These are phyloP conservation scores for Dryobota labecula DNA, from an alignment of 2,888 invertebrate genomes.

Conservation along the genomic window DNA sequence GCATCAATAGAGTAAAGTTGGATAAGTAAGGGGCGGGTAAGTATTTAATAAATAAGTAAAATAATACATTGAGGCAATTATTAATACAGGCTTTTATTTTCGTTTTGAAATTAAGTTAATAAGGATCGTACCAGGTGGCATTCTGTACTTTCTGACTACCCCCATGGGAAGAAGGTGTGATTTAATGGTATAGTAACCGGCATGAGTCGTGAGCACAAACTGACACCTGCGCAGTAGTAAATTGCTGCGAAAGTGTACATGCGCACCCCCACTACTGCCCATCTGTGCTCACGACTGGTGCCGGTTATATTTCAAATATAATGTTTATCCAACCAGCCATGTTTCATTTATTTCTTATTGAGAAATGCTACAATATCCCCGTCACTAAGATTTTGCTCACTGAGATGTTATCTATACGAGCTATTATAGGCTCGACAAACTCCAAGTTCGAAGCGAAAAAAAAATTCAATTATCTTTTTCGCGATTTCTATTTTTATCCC, in stretches of 20 bases:
- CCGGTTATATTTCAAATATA: too few species aligned
- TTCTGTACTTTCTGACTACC: not conserved
- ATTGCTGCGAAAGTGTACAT: too few species aligned
- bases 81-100: too few species aligned
- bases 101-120: too few species aligned
- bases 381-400: not conserved
- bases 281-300: too few species aligned
- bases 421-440: not conserved
- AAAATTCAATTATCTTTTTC: not conserved
- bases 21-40: not conserved
- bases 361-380: not conserved
- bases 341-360: not conserved
- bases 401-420: not conserved
- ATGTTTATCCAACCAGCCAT: not conserved
- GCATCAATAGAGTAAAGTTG: too few species aligned
- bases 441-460: not conserved
- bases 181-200: too few species aligned
- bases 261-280: too few species aligned
- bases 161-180: too few species aligned
- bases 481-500: not conserved
- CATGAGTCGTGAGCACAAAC: too few species aligned
- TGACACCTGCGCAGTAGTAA: too few species aligned
- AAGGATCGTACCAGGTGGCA: not conserved
- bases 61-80: too few species aligned
- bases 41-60: not conserved